Base-by-base conservation (phyloP, 1,140 invertebrate species). In the Babylonia areolata region DNA sequence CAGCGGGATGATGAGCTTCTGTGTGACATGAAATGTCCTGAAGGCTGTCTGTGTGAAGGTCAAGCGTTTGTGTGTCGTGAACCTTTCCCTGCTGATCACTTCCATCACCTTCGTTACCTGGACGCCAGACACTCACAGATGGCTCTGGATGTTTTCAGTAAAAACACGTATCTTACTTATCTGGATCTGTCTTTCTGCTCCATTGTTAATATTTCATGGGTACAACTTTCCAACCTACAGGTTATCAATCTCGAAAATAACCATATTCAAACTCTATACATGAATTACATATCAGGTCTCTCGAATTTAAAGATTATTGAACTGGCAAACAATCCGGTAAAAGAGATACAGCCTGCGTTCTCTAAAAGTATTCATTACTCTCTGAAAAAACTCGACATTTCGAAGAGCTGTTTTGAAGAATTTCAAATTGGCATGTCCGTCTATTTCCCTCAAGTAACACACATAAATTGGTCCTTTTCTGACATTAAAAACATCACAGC, bases 1-100 rank as follows among this genome's bases (percentile, higher is more conserved):
- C 3, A 86, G 23, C n/a, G 81, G 28, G 85, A 86, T 54, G 85
- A 86, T 31, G 85, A 86, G 69, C 58, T 82, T 2, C 35, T 82
- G 20, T 86, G 85, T 58, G 35, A 86, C 58, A 35, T 46, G 12
- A 51, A 79, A 1, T 86, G 79, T 31, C 85, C 85, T 35, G 54
- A 81, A 3, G 42, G 54, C 42, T 86, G 85, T 58, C 40, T 35
- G 64, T 82, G 85, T 33, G 33, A 20, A 31, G 42, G 69, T 37
- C n/a, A 86, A 64, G 51, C 77, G 69, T 42, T 79, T 39, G 37
- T 64, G 51, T 40, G 33, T 64, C 1, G 31, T 78, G 37, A 69
- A 51, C 33, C 42, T 86, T 31, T 31, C 11, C 51, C 35, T 51
- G 6, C 33, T 84, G 42, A 75, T 11, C 40, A 69, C 51, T 81